Conservation (phyloP, 2,797 vertebrate species). For the Chiroxiphia lanceolata region DNA sequence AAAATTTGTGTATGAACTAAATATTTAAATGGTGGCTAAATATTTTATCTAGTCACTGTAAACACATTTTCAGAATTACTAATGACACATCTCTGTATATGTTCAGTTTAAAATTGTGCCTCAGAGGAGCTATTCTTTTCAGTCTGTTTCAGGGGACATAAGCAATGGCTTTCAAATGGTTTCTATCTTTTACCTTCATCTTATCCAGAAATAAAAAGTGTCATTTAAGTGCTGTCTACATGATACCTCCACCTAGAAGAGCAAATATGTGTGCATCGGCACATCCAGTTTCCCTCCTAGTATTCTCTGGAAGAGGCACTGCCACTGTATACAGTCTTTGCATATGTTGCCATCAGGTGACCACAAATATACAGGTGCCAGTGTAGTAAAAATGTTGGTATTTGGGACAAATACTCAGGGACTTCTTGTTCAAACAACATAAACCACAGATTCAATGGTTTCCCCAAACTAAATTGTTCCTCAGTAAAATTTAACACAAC, state of each 20-base stretch:
- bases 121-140: not conserved
- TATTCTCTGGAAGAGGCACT: not conserved
- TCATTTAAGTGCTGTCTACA: not conserved
- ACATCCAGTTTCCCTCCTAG: not conserved
- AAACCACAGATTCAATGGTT: not conserved
- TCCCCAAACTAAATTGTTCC: not conserved
- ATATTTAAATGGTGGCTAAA: constrained; percentile 36
- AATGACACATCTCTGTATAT: not conserved
- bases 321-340: not conserved
- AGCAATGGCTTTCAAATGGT: not conserved
- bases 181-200: not conserved
- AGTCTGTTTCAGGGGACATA: not conserved
- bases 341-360: not conserved
- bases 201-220: not conserved
- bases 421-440: not conserved
- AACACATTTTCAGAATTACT: not conserved
- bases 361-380: not conserved
- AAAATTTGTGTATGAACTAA: not conserved
- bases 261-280: not conserved
- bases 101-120: not conserved
- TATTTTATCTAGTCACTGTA: constrained; percentile 12
- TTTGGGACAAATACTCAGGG: not conserved
- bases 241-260: not conserved
- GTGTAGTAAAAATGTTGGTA: not conserved
- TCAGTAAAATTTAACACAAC: not conserved